These are phyloP conservation scores for Salmo trutta DNA, from an alignment of 2,797 vertebrate genomes.

Conservation along the genomic window DNA sequence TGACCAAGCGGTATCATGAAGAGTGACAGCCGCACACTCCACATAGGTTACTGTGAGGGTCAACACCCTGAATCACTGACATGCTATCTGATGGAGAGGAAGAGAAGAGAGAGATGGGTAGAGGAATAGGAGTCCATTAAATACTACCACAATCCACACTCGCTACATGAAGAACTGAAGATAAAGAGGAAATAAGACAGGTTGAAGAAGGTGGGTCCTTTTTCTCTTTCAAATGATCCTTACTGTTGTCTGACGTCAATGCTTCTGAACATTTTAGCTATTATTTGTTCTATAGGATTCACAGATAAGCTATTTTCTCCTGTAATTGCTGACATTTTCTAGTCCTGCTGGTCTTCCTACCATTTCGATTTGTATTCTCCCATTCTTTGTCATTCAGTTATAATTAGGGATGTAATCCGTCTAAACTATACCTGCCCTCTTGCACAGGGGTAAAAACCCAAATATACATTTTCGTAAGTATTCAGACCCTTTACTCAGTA, in stretches of 20 bases:
- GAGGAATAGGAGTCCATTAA: constrained; percentile 14
- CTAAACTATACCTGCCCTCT: neutral
- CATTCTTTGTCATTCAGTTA: neutral
- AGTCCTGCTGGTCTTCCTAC: neutral
- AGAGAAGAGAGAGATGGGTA: constrained; percentile 20
- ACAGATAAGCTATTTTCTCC: constrained; percentile 34
- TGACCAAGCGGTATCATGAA: constrained; percentile 39
- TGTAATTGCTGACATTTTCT: neutral
- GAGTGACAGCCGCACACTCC: constrained; percentile 16
- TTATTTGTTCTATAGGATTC: constrained; percentile 18
- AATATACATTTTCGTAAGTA: too few relatives aligned
- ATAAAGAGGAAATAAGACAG: constrained; percentile 20
- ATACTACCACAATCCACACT: constrained; percentile 4
- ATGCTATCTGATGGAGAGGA: constrained; percentile 74
- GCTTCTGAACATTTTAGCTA: neutral
- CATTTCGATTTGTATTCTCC: too few relatives aligned
- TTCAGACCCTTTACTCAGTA: too few relatives aligned
- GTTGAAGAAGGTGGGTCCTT: constrained; percentile 51
- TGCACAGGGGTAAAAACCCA: too few relatives aligned
- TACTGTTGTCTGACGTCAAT: constrained; percentile 24
- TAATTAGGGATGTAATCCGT: neutral
- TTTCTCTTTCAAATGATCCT: neutral
- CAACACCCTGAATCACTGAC: constrained; percentile 36
- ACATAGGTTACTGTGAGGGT: constrained; percentile 40
- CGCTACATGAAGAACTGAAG: constrained; percentile 16